phyloP scores from a whole-genome alignment of 2,797 vertebrate species.

The Syndactyla subalaris region DNA sequence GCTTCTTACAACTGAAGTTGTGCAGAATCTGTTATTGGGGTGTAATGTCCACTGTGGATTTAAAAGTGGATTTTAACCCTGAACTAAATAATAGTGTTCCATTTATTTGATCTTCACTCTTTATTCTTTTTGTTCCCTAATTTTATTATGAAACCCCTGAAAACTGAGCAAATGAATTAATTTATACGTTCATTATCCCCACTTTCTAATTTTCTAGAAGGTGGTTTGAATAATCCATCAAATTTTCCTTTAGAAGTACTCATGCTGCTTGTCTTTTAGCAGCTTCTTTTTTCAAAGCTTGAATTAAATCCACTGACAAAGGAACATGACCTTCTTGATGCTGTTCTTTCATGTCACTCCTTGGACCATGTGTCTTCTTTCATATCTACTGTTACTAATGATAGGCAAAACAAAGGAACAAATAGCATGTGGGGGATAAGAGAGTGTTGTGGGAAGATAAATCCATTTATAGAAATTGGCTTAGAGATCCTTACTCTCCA shows the following conservation, averaged over 20 bases:
- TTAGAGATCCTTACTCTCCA: not conserved
- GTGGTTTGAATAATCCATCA: not conserved
- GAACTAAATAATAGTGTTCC: not conserved
- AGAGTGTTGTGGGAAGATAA: not conserved
- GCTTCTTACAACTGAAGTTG: not conserved
- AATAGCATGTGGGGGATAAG: not conserved
- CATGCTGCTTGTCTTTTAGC: not conserved
- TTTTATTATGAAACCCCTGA: not conserved
- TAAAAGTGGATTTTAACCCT: not conserved
- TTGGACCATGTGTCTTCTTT: not conserved
- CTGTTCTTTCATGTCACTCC: not conserved
- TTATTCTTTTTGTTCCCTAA: not conserved
- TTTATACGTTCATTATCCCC: not conserved
- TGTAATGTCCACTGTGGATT: not conserved
- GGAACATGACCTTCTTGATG: not conserved
- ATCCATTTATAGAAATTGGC: not conserved
- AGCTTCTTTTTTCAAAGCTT: not conserved
- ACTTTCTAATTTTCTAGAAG: not conserved
- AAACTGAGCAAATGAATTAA: not conserved
- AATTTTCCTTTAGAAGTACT: not conserved
- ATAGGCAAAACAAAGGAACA: not conserved
- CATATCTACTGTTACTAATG: not conserved
- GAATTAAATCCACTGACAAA: not conserved
- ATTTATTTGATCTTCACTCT: not conserved
- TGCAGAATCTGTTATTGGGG: not conserved